Evolutionary conservation across 35 echinoderm and acorn worm genomes (phyloP), one percentile per base, ranked within the genome.

Genomic region (Apostichopus californicus): DNA sequence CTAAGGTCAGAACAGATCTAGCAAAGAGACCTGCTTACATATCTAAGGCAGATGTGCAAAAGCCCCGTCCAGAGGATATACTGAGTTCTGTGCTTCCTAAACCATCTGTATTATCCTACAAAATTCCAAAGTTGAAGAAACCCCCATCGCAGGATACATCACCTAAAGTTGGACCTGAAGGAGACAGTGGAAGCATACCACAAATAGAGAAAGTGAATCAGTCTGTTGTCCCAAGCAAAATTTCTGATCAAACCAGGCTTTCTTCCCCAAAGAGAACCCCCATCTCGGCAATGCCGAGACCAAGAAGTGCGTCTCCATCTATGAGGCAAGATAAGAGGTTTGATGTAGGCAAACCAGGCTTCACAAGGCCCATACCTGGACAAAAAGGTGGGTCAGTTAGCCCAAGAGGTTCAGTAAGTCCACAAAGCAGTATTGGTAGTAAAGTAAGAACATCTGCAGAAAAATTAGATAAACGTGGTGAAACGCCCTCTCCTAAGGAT

Each of bases 121-220:
- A 82, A 55, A 94, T 94, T 73, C 93, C 93, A 91, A 94, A 94
- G 26, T 56, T 94, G 18, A 91, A 79, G 20, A 94, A 94, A 90
- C 56, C 75, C 34, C 13, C 77, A 53, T 80, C 88, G 14, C 87
- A 94, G 88, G 68, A 90, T 24, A 12, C 88, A 6, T 53, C 72
- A 75, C 64, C 88, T n/a, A 90, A 90, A 61, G 34, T 46, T 46
- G 34, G 34, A 46, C 66, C 88, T 28, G 88, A 78, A 7, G 88
- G 88, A 57, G 88, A 90, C 72, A 28, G 64, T 53, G 54, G 73
- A 12, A 78, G 52, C 73, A 68, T 68, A 68, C 64, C 11, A 68
- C 64, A 68, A 68, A 9, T 59, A 7, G 64, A 87, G 55, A 87
- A 87, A 57, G 14, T 59, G 57, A 57, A 12, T 6, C 86, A 63